Base-by-base conservation (phyloP, 2,113 vertebrate genomes). In the Ursus arctos region DNA sequence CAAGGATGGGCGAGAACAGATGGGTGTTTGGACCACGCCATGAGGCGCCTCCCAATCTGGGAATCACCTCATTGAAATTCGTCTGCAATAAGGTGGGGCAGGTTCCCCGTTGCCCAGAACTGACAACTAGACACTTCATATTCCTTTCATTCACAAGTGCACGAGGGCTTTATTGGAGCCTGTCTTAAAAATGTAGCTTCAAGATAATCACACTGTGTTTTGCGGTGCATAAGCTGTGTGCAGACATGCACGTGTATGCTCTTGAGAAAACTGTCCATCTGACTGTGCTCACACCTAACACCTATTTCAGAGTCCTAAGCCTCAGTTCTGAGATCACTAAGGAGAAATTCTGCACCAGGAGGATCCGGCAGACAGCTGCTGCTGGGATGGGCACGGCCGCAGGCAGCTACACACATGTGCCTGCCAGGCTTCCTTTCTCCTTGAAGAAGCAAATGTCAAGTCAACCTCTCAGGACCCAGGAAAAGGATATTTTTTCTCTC, bases 21-120 rank as follows among this genome's bases (percentile, higher is more conserved):
- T 15, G 14, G 24, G 3, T 0, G 76, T 33, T 49, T n/a, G 8
- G 16, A 4, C 76, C 1, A 5, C 1, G 5, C 49, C 5, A 11
- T 2, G 4, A 21, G 28, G 49, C 49, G 1, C 49, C 16, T 79
- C 28, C 16, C 49, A 6, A 33, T 53, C 47, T 10, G 28, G 76
- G 49, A 21, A 79, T 6, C 28, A 19, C 76, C 47, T 33, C 31
- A 28, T 33, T 21, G 11, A n/a, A 79, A 21, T 12, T 7, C 8
- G 5, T n/a, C 31, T 2, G 74, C 28, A 53, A 33, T 19, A 19
- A 5, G 31, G 16, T 5, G 18, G 0, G 76, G 76, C 16, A 33
- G 31, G 28, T 31, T 51, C 16, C 76, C 16, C 2, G 16, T 28
- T 19, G 47, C 28, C 28, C 47, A 19, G 47, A 51, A 18, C 47